Evolutionary conservation across 2,797 vertebrate genomes (phyloP).

Genomic region (Squalus acanthias): DNA sequence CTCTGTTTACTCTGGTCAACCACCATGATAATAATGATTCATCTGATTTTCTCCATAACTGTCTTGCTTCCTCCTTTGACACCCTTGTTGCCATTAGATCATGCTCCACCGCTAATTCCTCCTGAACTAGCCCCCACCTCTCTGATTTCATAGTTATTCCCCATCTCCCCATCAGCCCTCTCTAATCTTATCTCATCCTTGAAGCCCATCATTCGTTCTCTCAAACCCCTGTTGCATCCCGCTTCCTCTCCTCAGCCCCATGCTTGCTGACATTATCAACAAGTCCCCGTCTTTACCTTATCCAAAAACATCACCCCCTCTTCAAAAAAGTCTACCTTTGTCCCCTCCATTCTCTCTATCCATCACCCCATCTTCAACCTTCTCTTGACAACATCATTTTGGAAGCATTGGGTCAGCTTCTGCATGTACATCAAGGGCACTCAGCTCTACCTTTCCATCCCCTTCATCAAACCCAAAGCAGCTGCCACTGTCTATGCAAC

Average conservation of each 20-base stretch:
- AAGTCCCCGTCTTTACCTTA: neutral
- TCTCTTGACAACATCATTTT: neutral
- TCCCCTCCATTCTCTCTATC: neutral
- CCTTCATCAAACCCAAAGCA: too few species aligned
- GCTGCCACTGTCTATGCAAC: too few species aligned
- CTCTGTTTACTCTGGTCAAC: neutral
- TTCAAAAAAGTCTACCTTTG: neutral
- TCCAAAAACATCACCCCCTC: neutral
- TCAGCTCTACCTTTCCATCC: too few species aligned
- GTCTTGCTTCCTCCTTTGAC: neutral
- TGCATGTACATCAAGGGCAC: too few species aligned
- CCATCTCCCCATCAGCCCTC: neutral
- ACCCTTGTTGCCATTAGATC: neutral
- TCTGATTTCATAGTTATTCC: neutral
- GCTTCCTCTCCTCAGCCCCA: neutral
- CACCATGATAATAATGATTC: neutral
- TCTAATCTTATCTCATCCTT: neutral
- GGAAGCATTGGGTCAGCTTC: neutral
- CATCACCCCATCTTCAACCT: neutral
- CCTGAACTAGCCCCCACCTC: neutral
- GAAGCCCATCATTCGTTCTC: neutral
- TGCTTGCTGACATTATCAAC: too few species aligned
- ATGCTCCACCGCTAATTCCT: neutral
- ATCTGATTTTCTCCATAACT: neutral
- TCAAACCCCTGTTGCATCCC: neutral